Base-by-base conservation (phyloP, 2,113 vertebrate species). In the Coregonus clupeaformis region DNA sequence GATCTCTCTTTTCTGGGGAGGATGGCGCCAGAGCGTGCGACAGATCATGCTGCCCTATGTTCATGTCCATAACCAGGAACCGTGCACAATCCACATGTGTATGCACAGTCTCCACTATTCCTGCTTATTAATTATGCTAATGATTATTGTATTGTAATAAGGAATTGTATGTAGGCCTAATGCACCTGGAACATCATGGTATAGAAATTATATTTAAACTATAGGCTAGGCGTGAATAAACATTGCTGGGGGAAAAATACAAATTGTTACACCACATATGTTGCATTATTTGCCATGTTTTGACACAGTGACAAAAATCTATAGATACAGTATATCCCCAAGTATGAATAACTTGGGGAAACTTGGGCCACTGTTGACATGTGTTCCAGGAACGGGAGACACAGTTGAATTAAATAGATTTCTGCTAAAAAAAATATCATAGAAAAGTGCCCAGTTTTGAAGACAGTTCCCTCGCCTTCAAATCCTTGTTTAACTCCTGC, bases 21-120 rank as follows among this genome's bases (percentile, higher is more conserved):
- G 90, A 90, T 90, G 90, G 91, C 89, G 90, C 88, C 83, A 89
- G 87, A 90, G 90, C 82, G 85, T 90, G 75, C 78, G 29, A 69
- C 12, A 47, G 42, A 24, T 18, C 36, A 22, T 68, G 24, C 32
- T 42, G 18, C n/a, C 24, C 7, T 60, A 27, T 67, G 55, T 69
- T 24, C 49, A 64, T 59, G 75, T 57, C 63, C 77, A 57, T 67
- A 75, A 77, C 49, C 55, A 74, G 57, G 70, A 67, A 71, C 22
- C 22, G 22, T 6, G 42, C 42, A 11, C 42, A 5, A 65, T 68
- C 47, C 52, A 36, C 67, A 59, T 29, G n/a, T 49, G 22, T 12
- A 72, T 73, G 55, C 52, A 75, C 68, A 76, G 18, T 16, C 22
- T 62, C 3, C 7, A 22, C 59, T 5, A 62, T 4, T 11, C 32